phyloP scores from a whole-genome alignment of 2,113 vertebrate genomes.

The Sitta europaea region DNA sequence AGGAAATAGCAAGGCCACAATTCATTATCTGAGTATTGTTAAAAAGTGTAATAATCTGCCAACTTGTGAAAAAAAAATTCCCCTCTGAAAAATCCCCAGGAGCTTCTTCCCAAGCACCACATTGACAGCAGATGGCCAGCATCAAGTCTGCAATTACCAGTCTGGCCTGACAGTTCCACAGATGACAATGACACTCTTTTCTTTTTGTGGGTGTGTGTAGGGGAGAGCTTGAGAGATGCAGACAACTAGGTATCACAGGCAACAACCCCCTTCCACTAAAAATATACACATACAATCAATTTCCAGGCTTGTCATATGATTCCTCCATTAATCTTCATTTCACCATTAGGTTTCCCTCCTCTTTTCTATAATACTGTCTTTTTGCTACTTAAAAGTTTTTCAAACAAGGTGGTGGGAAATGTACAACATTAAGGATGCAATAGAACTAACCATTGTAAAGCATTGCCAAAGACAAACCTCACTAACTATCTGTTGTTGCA shows the following conservation, averaged over 20 bases:
- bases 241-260: not conserved
- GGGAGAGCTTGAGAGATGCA: not conserved
- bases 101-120: not conserved
- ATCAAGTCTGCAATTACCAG: not conserved
- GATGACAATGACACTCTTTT: not conserved
- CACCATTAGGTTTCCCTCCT: not conserved
- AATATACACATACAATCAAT: fast-evolving
- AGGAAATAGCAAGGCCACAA: not conserved
- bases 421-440: fast-evolving
- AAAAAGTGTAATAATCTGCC: not conserved
- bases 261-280: not conserved
- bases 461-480: not conserved
- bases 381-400: not conserved
- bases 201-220: not conserved
- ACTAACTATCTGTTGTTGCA: not conserved
- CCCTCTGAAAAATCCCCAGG: not conserved
- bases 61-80: not conserved
- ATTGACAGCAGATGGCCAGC: constrained; percentile 8
- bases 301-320: not conserved
- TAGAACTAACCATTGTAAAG: not conserved
- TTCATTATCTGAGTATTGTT: not conserved
- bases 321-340: not conserved
- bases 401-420: not conserved
- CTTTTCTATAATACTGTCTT: not conserved
- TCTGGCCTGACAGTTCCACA: not conserved